Evolutionary conservation across 2,888 invertebrate genomes (phyloP).

Genomic region (Conomelus anceps): DNA sequence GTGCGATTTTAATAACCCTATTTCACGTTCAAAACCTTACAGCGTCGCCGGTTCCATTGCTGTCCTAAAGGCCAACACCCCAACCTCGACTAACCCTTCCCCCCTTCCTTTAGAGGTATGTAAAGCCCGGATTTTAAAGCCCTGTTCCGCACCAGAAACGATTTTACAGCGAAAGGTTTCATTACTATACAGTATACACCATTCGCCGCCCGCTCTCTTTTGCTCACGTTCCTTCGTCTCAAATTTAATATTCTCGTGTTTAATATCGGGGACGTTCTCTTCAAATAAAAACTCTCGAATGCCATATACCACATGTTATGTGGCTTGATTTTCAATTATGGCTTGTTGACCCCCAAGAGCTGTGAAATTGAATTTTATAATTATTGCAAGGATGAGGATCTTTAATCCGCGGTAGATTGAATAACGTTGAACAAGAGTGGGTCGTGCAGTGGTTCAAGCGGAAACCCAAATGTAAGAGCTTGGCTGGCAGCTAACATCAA

Average conservation of each 20-base stretch:
- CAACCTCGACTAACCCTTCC: background rate
- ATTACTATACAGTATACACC: background rate
- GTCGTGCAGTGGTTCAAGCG: background rate
- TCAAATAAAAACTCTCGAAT: background rate
- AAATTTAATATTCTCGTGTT: background rate
- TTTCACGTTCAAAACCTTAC: background rate
- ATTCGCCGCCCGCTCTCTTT: background rate
- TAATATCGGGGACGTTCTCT: background rate
- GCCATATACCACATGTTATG: background rate
- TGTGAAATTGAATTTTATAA: background rate
- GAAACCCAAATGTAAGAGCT: background rate
- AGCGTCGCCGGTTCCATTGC: background rate
- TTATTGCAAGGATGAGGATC: background rate
- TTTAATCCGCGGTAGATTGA: background rate
- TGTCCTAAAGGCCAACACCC: background rate
- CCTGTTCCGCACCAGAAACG: background rate
- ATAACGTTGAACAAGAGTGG: background rate
- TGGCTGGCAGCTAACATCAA: too few relatives aligned
- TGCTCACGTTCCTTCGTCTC: background rate
- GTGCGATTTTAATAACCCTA: background rate
- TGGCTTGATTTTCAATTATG: background rate
- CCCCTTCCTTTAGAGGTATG: background rate
- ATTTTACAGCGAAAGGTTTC: background rate
- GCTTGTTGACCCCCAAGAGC: background rate
- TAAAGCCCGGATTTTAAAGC: background rate